A percentile compares a stretch with the other conserved stretches of the same genome.
Evolutionary conservation across 2,888 invertebrate species (phyloP).

Genomic region (Rhamnusium bicolor): DNA sequence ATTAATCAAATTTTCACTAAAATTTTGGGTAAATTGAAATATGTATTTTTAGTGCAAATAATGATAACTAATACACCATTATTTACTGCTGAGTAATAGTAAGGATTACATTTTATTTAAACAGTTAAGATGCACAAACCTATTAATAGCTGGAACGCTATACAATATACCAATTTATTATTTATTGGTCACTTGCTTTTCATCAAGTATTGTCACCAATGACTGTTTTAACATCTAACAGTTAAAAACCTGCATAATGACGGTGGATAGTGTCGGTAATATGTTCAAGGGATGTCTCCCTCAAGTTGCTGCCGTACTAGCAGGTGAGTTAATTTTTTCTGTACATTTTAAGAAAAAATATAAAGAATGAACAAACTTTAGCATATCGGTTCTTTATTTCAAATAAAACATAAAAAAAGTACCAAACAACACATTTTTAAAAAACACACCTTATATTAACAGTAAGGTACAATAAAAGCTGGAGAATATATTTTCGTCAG

Average conservation of each 20-base stretch:
- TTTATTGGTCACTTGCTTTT: slow-evolving; percentile 3
- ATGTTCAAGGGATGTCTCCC: slow-evolving; percentile 11
- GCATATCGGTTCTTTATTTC: no score
- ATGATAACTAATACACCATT: neutral
- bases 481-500: no score
- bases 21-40: no score
- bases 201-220: slow-evolving; percentile 14
- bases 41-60: slow-evolving; percentile 1
- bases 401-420: neutral
- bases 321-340: slow-evolving; percentile 11
- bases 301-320: slow-evolving; percentile 12
- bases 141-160: slow-evolving; percentile 9
- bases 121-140: neutral
- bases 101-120: slow-evolving; percentile 13
- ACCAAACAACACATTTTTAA: no score
- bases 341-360: neutral
- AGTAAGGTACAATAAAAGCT: no score
- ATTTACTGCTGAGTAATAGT: neutral
- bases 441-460: no score
- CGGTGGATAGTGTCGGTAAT: slow-evolving; percentile 13
- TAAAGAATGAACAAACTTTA: no score
- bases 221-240: neutral
- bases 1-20: no score
- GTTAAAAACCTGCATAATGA: slow-evolving; percentile 1
- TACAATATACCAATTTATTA: neutral